These are phyloP conservation scores for Hipparchia sbordonii DNA, from an alignment of 2,888 invertebrate species.

Conservation along the genomic window DNA sequence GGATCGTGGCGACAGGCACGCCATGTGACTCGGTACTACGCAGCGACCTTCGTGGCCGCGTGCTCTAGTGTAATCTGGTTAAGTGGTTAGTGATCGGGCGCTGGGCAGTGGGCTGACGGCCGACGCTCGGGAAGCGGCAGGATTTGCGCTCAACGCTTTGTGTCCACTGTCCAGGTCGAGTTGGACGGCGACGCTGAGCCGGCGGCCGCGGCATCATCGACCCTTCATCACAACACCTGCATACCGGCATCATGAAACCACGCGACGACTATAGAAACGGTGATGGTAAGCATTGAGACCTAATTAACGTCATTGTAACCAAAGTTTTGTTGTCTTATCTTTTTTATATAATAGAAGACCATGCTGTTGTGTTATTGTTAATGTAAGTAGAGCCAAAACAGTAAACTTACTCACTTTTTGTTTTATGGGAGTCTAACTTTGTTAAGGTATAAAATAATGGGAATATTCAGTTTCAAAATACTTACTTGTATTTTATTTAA, in stretches of 20 bases:
- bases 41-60: constrained; percentile 44
- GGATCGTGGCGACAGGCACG: constrained; percentile 31
- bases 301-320: not conserved
- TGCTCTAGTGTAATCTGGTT: constrained; percentile 51
- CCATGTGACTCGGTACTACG: constrained; percentile 40
- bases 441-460: not conserved
- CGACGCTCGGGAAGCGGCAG: constrained; percentile 38
- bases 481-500: too few species aligned
- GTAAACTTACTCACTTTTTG: not conserved
- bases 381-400: not conserved
- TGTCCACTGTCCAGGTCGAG: constrained; percentile 34
- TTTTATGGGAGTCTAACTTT: not conserved
- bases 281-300: constrained; percentile 54
- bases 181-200: constrained; percentile 29
- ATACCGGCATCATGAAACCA: constrained; percentile 56
- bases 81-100: constrained; percentile 42
- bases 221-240: not conserved
- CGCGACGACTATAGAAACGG: constrained; percentile 65
- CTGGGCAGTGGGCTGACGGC: constrained; percentile 22
- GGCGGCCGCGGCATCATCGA: constrained; percentile 1
- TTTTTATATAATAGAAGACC: not conserved
- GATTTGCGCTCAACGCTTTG: constrained; percentile 28
- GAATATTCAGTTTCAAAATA: not conserved
- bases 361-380: not conserved
- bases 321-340: not conserved